Conservation (phyloP, 2,888 invertebrate species). For the Meteorus cinctellus region DNA sequence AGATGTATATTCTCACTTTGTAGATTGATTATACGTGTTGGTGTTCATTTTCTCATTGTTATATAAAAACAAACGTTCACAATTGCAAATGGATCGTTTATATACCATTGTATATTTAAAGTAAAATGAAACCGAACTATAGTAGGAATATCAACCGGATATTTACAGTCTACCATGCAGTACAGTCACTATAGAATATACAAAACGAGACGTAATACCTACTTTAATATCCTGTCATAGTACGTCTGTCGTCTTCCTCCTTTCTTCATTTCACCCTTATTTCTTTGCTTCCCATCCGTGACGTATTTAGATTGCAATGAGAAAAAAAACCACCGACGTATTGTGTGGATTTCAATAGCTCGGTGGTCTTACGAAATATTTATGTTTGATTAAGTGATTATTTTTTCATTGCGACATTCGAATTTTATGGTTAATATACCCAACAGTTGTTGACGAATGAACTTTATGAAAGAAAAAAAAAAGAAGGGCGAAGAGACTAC, state of each 20-base stretch:
- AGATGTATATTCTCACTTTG: constrained; percentile 23
- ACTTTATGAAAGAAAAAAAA: no score
- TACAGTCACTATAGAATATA: constrained; percentile 54
- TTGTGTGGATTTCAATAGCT: no score
- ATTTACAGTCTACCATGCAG: constrained; percentile 64
- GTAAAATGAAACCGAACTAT: constrained; percentile 19
- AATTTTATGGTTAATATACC: no score
- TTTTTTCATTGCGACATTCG: no score
- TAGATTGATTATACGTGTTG: constrained; percentile 21
- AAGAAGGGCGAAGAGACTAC: no score
- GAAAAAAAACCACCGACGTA: no score
- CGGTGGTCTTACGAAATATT: no score
- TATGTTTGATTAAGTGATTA: no score
- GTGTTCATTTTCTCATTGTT: not conserved
- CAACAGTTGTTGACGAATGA: no score
- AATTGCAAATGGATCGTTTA: not conserved
- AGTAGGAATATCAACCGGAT: constrained; percentile 59
- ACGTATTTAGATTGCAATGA: no score
- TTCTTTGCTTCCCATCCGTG: constrained; percentile 38
- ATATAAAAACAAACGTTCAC: not conserved
- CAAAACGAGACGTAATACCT: constrained; percentile 53
- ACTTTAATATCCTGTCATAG: constrained; percentile 71
- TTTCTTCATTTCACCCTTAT: constrained; percentile 18
- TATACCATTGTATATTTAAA: not conserved
- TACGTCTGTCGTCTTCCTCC: constrained; percentile 47